Base-by-base conservation (phyloP, 2,888 invertebrate genomes). In the Diaperis boleti region DNA sequence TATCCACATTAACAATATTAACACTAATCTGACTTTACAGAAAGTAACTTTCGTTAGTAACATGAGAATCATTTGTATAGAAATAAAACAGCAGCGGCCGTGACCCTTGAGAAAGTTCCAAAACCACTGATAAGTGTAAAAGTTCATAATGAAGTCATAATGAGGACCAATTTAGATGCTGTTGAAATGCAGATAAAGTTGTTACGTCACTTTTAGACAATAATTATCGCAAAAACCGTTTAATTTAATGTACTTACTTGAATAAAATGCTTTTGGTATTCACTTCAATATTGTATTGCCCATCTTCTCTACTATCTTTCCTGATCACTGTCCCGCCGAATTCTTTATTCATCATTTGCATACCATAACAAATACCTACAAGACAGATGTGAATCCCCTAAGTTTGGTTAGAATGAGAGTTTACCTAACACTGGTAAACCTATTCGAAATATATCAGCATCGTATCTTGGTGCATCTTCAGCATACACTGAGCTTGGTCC, bases 311-410 rank as follows among this genome's bases (percentile, higher is more conserved):
- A 1, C 89, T 87, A 62, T 92, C 92, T 79, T 95, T 95, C 72
- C 92, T 87, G 44, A 90, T 84, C 29, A 99, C 95, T 1, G 92
- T 91, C 1, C 99, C 99, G 0, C 95, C 96, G 77, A 96, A 96
- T 82, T 96, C 95, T 82, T 97, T 98, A 82, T 98, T 98, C 85
- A 99, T 87, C 91, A 99, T 92, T 86, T 99, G 98, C 94, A 99
- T 95, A 39, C 99, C 99, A 85, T 99, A 99, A 84, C 99, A 99
- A 78, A 99, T 99, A 74, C 98, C 98, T 85, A 85, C 49, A 71
- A 68, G 13, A 26, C n/a, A 4, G 6, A 14, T n/a, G n/a, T n/a
- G n/a, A n/a, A n/a, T n/a, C n/a, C n/a, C n/a, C n/a, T n/a, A 26
- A 5, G 6, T 8, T 26, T 26, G 26, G 3, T 6, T 20, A 20